Evolutionary conservation across 2,113 vertebrate genomes (phyloP).

Genomic region (Poecile atricapillus): DNA sequence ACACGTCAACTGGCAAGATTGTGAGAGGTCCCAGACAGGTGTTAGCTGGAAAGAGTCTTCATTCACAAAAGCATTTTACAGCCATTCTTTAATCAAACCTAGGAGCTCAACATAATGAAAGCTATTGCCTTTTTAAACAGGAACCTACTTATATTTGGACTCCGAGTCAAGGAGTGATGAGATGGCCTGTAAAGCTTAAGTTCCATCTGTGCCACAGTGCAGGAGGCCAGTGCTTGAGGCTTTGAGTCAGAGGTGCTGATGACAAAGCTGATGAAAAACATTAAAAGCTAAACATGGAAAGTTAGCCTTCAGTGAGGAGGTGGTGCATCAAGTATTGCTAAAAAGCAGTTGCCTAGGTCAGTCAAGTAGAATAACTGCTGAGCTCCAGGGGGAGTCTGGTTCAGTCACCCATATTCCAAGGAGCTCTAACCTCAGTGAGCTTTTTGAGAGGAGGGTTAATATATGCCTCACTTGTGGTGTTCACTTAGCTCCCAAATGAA

Average conservation of each 20-base stretch:
- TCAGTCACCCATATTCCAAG: not conserved
- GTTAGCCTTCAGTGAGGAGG: not conserved
- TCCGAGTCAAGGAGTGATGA: not conserved
- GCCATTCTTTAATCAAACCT: not conserved
- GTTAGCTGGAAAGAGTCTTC: not conserved
- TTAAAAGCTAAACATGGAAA: not conserved
- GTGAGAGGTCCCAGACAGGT: conserved; percentile 10
- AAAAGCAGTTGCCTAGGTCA: conserved; percentile 13
- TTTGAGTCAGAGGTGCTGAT: conserved; percentile 4
- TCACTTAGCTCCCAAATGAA: not conserved
- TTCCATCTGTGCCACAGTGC: not conserved
- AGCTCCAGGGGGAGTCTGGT: not conserved
- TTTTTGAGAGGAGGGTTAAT: not conserved
- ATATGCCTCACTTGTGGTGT: not conserved
- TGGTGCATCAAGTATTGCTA: not conserved
- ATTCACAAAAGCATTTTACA: conserved; percentile 11
- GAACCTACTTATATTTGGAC: not conserved
- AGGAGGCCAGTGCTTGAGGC: not conserved
- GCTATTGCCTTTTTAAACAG: not conserved
- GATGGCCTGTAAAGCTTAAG: not conserved
- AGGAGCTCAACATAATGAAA: not conserved
- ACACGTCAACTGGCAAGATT: not conserved
- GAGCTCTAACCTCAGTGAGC: not conserved
- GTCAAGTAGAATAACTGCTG: not conserved
- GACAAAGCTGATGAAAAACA: conserved; percentile 29